Evolutionary conservation across 2,797 vertebrate species (phyloP), one percentile per base, ranked within the genome.

Genomic region (Lepilemur ruficaudatus): DNA sequence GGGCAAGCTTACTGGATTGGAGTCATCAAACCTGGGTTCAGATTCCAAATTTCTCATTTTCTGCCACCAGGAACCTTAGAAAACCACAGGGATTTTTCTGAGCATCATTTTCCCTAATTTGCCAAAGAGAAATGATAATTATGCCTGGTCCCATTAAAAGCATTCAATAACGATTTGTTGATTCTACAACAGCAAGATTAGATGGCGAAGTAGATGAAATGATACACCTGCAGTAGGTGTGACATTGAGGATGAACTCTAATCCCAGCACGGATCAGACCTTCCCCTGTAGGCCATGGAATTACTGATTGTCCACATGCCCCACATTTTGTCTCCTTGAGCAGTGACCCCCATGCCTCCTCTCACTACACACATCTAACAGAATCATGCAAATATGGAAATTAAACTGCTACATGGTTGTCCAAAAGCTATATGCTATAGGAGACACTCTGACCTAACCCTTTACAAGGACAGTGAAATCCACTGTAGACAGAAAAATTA

Each of bases 351-450:
- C 86, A 50, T 57, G 59, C 30, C 18, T 89, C 72, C n/a, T 93
- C 43, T 23, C 25, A 22, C n/a, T 85, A 7, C 0, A 32, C 59
- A 55, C n/a, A 30, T 20, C 23, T 69, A 91, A 91, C 12, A 93
- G 79, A 93, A 96, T 75, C 20, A 35, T 61, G 38, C 28, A 94
- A 88, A 93, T n/a, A 32, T 43, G n/a, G 43, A 94, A 88, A 91
- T 38, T 52, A 67, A 70, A 94, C 52, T 13, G 0, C 5, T 32
- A 8, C 8, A 32, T 65, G 13, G 32, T 69, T 94, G 17, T 84
- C 52, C 61, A 84, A 52, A 94, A 88, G 30, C 48, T 80, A 23
- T 25, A 46, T 69, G 63, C 38, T 82, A 1, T 52, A 81, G 28
- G 41, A 95, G 23, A 80, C 32, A 25, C 18, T 63, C 43, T 52